Evolutionary conservation across 1,140 invertebrate genomes (phyloP).

Genomic region (Brachionus koreanus): DNA sequence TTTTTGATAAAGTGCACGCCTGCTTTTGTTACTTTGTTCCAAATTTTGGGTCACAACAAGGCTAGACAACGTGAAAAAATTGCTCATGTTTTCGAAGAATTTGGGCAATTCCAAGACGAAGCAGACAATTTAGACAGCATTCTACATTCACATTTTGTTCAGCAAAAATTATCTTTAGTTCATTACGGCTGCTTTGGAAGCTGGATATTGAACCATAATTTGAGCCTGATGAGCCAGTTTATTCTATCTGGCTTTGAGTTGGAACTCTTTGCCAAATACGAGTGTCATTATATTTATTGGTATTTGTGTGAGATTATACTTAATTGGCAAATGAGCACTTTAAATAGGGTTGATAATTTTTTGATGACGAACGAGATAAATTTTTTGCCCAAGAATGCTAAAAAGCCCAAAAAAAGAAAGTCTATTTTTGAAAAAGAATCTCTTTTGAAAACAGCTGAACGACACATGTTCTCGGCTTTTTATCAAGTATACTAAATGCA

Average conservation of each 20-base stretch:
- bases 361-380: slow-evolving; percentile 70
- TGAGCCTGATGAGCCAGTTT: slow-evolving; percentile 91
- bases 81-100: slow-evolving; percentile 79
- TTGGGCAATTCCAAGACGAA: slow-evolving; percentile 86
- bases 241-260: slow-evolving; percentile 87
- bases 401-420: slow-evolving; percentile 34
- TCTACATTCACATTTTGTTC: slow-evolving; percentile 69
- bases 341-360: slow-evolving; percentile 80
- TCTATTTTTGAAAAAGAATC: slow-evolving; percentile 69
- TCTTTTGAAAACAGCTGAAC: slow-evolving; percentile 52
- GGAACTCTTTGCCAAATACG: slow-evolving; percentile 89
- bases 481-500: slow-evolving; percentile 23
- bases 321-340: slow-evolving; percentile 82
- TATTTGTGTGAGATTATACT: slow-evolving; percentile 92
- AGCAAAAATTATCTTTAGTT: slow-evolving; percentile 67
- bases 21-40: slow-evolving; percentile 79
- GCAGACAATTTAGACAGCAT: slow-evolving; percentile 83
- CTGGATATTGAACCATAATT: slow-evolving; percentile 91
- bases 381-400: slow-evolving; percentile 17
- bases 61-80: slow-evolving; percentile 88
- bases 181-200: slow-evolving; percentile 85
- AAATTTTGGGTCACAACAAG: slow-evolving; percentile 86
- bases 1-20: slow-evolving; percentile 81
- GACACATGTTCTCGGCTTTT: slow-evolving; percentile 30
- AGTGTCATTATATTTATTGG: slow-evolving; percentile 93